Conservation (phyloP, 2,888 invertebrate species). For the Rhamphomyia laevipes region DNA sequence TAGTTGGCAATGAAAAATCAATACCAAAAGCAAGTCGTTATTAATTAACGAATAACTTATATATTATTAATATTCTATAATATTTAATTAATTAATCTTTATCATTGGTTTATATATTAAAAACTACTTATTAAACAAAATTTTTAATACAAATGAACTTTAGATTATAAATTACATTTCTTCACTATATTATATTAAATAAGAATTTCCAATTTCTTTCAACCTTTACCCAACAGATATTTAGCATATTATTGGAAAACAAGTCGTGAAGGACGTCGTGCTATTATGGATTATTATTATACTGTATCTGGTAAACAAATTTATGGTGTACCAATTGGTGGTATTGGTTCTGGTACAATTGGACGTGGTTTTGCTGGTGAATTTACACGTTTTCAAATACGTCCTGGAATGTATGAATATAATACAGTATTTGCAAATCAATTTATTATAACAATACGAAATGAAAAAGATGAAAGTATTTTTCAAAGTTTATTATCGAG, state of each 20-base stretch:
- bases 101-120: too few relatives aligned
- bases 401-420: slow-evolving; percentile 82
- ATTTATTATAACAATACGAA: slow-evolving; percentile 78
- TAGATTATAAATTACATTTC: too few relatives aligned
- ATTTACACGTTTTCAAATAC: slow-evolving; percentile 83
- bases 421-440: slow-evolving; percentile 73
- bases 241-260: slow-evolving; percentile 55
- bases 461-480: slow-evolving; percentile 52
- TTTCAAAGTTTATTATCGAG: slow-evolving; percentile 71
- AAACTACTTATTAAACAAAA: too few relatives aligned
- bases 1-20: too few relatives aligned
- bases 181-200: too few relatives aligned
- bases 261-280: slow-evolving; percentile 49
- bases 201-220: slow-evolving; percentile 1
- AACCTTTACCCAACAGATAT: slow-evolving; percentile 45
- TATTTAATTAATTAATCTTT: too few relatives aligned
- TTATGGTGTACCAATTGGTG: slow-evolving; percentile 81
- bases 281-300: slow-evolving; percentile 70
- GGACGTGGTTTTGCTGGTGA: slow-evolving; percentile 87
- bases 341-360: slow-evolving; percentile 62
- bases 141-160: too few relatives aligned
- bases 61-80: too few relatives aligned
- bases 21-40: too few relatives aligned
- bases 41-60: too few relatives aligned
- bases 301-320: slow-evolving; percentile 64